A percentile compares a stretch with the other conserved stretches of the same genome.
Conservation (phyloP, 2,888 invertebrate genomes). For the Melieria crassipennis region DNA sequence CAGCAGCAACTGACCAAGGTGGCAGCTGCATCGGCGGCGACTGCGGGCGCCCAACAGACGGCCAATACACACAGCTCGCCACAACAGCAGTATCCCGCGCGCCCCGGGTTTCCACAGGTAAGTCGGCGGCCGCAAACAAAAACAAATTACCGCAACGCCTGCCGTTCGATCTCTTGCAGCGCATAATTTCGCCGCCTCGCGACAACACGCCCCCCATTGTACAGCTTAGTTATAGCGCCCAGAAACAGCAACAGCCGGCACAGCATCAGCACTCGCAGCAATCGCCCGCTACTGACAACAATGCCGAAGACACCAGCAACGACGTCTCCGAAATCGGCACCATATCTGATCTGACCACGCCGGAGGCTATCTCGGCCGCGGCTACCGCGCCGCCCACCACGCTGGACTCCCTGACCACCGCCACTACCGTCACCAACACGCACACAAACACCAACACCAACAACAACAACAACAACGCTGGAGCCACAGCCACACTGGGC, state of each 20-base stretch:
- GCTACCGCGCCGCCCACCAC: conserved; percentile 38
- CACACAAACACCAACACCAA: conserved; percentile 30
- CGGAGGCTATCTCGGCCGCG: conserved; percentile 55
- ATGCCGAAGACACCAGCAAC: conserved; percentile 66
- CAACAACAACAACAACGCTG: conserved; percentile 27
- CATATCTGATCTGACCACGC: conserved; percentile 64
- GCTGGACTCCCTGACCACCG: conserved; percentile 19
- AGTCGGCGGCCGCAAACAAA: neutral
- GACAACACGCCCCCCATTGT: conserved; percentile 56
- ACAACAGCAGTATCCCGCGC: conserved; percentile 78
- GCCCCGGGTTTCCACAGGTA: conserved; percentile 88
- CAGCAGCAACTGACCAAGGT: conserved; percentile 55
- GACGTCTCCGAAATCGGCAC: conserved; percentile 66
- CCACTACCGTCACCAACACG: conserved; percentile 19
- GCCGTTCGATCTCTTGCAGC: conserved; percentile 45
- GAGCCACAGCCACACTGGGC: conserved; percentile 23
- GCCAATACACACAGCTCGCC: conserved; percentile 62
- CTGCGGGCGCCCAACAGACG: conserved; percentile 23
- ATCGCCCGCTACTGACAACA: conserved; percentile 55
- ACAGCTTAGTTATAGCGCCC: conserved; percentile 49
- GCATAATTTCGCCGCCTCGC: conserved; percentile 62
- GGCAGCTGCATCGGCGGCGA: conserved; percentile 68
- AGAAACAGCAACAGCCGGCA: conserved; percentile 41
- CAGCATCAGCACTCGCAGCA: conserved; percentile 41
- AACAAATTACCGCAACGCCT: neutral